Conservation (phyloP, 2,888 invertebrate genomes). For the Oscheius sp. region DNA sequence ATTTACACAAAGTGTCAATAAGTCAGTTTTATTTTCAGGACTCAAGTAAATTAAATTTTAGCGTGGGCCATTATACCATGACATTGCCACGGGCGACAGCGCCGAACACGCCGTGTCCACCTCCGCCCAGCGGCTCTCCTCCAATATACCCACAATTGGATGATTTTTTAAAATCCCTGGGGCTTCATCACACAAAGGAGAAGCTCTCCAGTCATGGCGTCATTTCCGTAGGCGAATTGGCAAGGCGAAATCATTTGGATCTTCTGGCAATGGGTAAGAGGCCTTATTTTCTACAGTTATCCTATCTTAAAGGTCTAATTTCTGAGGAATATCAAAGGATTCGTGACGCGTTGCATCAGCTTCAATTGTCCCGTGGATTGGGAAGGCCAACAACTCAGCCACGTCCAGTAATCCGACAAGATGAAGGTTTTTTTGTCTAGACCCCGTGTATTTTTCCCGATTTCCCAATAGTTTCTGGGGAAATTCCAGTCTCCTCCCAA, state of each 20-base stretch:
- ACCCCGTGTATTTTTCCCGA: constrained; percentile 5
- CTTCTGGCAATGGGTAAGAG: constrained; percentile 36
- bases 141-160: constrained; percentile 58
- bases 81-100: constrained; percentile 12
- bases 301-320: constrained; percentile 32
- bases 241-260: constrained; percentile 30
- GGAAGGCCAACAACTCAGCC: constrained; percentile 26
- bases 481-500: background rate
- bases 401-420: constrained; percentile 16
- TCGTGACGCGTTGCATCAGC: constrained; percentile 36
- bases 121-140: constrained; percentile 46
- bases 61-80: constrained; percentile 2
- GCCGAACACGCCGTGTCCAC: constrained; percentile 39
- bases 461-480: background rate
- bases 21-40: constrained; percentile 2
- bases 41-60: background rate
- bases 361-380: constrained; percentile 30
- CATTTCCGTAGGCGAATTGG: constrained; percentile 30
- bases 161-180: constrained; percentile 52
- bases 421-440: constrained; percentile 39
- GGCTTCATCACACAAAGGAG: constrained; percentile 31
- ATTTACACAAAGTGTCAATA: constrained; percentile 2
- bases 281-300: background rate
- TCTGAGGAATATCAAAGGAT: constrained; percentile 38
- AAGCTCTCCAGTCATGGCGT: constrained; percentile 27